These are phyloP conservation scores for Sylvia atricapilla DNA, from an alignment of 2,113 vertebrate species.

Conservation along the genomic window DNA sequence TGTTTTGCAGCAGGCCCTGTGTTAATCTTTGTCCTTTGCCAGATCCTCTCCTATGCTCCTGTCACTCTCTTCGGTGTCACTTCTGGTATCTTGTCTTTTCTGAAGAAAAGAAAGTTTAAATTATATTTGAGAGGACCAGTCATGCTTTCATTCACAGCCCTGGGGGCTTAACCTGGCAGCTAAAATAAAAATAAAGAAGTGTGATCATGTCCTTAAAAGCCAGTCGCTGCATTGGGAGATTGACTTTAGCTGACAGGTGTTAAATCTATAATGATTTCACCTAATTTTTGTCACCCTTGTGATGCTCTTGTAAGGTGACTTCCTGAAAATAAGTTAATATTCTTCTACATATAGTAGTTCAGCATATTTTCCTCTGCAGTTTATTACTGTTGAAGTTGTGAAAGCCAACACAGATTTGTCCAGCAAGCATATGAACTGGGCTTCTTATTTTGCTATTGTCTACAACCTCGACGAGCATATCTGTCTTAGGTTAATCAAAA, in stretches of 20 bases:
- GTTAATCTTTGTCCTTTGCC: constrained; percentile 4
- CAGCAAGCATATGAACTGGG: not conserved
- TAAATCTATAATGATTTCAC: not conserved
- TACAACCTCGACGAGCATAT: fast-evolving
- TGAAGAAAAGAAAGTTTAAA: not conserved
- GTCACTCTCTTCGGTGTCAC: constrained; percentile 72
- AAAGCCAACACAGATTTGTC: not conserved
- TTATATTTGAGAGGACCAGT: not conserved
- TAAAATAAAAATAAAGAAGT: not conserved
- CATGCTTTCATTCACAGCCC: not conserved
- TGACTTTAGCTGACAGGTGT: not conserved
- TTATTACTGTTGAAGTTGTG: not conserved
- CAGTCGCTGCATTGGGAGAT: not conserved
- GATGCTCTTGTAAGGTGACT: not conserved
- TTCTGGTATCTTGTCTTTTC: constrained; percentile 79
- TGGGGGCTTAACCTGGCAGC: not conserved
- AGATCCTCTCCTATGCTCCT: not conserved
- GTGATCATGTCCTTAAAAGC: not conserved
- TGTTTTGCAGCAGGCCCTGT: constrained; percentile 57
- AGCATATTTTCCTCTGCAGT: not conserved
- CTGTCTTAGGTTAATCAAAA: not conserved
- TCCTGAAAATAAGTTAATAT: not conserved
- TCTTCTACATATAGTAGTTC: not conserved
- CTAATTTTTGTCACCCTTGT: not conserved
- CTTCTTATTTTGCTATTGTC: not conserved